phyloP scores from a whole-genome alignment of 2,888 invertebrate genomes.

The Sphaerophoria rueppellii region DNA sequence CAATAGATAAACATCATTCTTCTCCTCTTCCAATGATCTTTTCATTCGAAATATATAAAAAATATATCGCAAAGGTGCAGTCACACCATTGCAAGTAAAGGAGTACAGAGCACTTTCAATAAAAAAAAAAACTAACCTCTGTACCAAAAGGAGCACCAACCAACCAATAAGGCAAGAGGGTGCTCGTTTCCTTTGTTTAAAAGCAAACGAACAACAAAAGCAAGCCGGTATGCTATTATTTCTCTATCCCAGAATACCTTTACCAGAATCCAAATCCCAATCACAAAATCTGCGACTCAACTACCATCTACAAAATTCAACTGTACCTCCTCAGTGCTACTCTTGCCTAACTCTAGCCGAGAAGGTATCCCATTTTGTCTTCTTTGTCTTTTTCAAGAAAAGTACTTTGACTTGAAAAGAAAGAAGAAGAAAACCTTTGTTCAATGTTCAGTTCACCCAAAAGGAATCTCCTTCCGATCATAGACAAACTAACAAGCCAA shows the following conservation, averaged over 20 bases:
- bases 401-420: conserved; percentile 6
- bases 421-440: conserved; percentile 55
- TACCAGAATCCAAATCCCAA: conserved; percentile 27
- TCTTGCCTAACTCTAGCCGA: not conserved
- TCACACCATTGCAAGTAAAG: conserved; percentile 1
- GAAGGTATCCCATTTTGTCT: conserved; percentile 38
- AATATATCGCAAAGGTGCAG: conserved; percentile 15
- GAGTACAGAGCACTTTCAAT: conserved; percentile 9
- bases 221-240: conserved; percentile 69
- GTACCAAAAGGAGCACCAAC: not conserved
- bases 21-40: conserved; percentile 52
- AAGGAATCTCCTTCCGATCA: conserved; percentile 63
- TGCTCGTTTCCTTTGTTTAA: conserved; percentile 67
- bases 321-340: conserved; percentile 56
- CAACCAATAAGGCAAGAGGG: conserved; percentile 58
- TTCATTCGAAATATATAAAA: conserved; percentile 32
- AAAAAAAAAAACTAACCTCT: not conserved
- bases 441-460: conserved; percentile 48
- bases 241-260: conserved; percentile 13
- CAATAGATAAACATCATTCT: conserved; percentile 60
- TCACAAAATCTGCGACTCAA: conserved; percentile 70
- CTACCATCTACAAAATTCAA: conserved; percentile 68
- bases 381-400: conserved; percentile 66
- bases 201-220: conserved; percentile 59
- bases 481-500: conserved; percentile 31